Conservation (phyloP, 2,888 invertebrate genomes). For the Pinctada fucata region DNA sequence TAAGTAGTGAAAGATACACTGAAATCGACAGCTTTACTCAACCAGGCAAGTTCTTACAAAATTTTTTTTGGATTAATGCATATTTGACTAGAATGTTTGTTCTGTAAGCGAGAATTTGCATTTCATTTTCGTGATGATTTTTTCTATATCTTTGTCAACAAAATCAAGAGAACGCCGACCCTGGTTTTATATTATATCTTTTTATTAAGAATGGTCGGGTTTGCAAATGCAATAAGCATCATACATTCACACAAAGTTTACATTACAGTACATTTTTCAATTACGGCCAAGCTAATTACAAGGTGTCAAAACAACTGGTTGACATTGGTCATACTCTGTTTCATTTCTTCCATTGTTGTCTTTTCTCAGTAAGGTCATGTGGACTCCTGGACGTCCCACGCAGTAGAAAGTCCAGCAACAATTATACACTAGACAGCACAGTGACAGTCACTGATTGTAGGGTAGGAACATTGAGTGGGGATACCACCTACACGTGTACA, state of each 20-base stretch:
- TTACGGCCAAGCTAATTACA: no score
- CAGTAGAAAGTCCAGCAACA: constrained; percentile 48
- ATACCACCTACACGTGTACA: constrained; percentile 49
- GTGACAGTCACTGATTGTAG: constrained; percentile 59
- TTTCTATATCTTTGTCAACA: neutral
- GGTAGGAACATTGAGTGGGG: constrained; percentile 47
- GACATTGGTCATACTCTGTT: no score
- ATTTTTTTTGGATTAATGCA: neutral
- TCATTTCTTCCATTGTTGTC: no score
- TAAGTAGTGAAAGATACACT: constrained; percentile 2
- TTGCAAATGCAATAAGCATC: no score
- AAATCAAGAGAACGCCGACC: no score
- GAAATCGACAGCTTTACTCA: neutral
- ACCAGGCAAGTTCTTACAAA: constrained; percentile 11
- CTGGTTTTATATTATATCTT: no score
- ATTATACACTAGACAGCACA: constrained; percentile 52
- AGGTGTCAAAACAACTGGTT: no score
- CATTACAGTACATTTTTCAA: no score
- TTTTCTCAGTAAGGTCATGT: constrained; percentile 56
- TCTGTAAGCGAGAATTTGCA: neutral
- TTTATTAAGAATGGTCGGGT: no score
- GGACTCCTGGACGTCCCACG: constrained; percentile 61
- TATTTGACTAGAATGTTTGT: no score
- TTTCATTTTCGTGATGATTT: neutral
- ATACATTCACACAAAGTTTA: no score